phyloP scores from a whole-genome alignment of 2,888 invertebrate genomes.

The Teinopalpus imperialis region DNA sequence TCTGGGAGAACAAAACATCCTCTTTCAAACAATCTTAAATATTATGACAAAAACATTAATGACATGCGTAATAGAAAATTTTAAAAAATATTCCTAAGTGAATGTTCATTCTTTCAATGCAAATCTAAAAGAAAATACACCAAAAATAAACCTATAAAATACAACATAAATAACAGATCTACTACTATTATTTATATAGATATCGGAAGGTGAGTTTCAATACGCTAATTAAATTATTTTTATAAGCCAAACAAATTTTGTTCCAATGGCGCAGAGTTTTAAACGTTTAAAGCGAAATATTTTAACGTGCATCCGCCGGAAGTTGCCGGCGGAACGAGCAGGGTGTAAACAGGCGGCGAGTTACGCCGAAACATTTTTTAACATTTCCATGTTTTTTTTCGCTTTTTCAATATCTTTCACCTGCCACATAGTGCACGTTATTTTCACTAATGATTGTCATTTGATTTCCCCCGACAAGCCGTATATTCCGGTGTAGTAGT shows the following conservation, averaged over 20 bases:
- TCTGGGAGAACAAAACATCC: no score
- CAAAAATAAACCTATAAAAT: no score
- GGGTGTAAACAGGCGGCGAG: slow-evolving; percentile 55
- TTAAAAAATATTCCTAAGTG: no score
- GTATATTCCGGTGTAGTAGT: background rate
- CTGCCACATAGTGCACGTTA: slow-evolving; percentile 12
- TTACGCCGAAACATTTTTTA: slow-evolving; percentile 54
- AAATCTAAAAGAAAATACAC: no score
- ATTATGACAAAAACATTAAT: no score
- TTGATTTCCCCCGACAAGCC: slow-evolving; percentile 20
- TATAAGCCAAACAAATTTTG: slow-evolving; percentile 25
- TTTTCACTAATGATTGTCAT: slow-evolving; percentile 24
- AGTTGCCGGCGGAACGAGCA: slow-evolving; percentile 48
- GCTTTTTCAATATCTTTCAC: slow-evolving; percentile 31
- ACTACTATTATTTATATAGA: no score
- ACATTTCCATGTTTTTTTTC: slow-evolving; percentile 44
- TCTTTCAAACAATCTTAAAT: no score
- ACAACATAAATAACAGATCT: no score
- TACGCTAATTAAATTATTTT: slow-evolving; percentile 9
- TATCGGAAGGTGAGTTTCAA: no score
- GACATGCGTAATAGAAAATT: no score
- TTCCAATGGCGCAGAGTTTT: slow-evolving; percentile 22
- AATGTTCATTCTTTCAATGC: no score
- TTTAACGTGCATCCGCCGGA: slow-evolving; percentile 54
- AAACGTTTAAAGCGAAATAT: slow-evolving; percentile 48